Conservation (phyloP, 2,113 vertebrate genomes). For the Nothoprocta perdicaria region DNA sequence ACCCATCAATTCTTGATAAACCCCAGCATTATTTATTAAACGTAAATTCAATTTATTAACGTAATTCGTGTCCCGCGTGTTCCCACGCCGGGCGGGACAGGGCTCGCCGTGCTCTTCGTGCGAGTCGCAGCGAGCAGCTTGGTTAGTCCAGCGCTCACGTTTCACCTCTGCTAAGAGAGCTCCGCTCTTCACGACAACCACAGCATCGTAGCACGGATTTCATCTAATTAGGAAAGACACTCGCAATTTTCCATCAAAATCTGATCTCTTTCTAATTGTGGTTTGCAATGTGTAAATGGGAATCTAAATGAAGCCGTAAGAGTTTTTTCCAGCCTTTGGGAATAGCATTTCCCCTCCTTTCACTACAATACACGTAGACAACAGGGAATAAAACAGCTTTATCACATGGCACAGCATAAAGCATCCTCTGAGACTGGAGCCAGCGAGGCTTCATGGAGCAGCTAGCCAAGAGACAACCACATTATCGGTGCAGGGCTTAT, state of each 20-base stretch:
- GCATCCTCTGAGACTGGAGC: neutral
- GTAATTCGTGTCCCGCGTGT: neutral
- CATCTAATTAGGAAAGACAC: rapidly evolving
- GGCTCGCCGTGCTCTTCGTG: too few relatives aligned
- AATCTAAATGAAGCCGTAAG: neutral
- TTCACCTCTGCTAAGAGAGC: neutral
- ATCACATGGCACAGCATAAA: neutral
- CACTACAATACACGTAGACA: neutral
- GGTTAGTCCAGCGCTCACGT: rapidly evolving
- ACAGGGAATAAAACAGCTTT: neutral
- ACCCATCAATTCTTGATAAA: rapidly evolving
- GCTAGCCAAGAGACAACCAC: neutral
- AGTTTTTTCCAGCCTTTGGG: neutral
- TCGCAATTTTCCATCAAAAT: neutral
- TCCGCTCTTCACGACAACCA: rapidly evolving
- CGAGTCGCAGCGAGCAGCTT: too few relatives aligned
- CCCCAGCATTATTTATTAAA: rapidly evolving
- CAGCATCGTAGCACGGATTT: rapidly evolving
- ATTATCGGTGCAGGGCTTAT: rapidly evolving
- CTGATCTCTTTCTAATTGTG: rapidly evolving
- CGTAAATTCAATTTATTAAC: too few relatives aligned
- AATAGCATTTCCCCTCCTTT: neutral
- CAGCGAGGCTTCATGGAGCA: neutral
- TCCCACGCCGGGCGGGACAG: rapidly evolving
- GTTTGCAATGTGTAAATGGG: rapidly evolving